Conservation (phyloP, 1,140 invertebrate genomes). For the Listronotus bonariensis region DNA sequence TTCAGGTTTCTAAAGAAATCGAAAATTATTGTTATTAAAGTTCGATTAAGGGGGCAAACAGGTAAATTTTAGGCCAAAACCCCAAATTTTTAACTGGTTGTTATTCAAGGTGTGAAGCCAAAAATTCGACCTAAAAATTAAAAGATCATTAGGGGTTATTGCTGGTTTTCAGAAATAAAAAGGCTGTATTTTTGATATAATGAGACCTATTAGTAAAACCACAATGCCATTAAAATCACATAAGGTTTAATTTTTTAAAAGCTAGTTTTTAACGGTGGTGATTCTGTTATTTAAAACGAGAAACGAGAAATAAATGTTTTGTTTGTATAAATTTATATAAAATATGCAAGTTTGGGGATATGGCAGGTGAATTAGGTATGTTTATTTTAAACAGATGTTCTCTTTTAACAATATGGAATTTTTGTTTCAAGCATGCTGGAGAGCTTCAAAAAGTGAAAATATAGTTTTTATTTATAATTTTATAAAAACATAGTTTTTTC, state of each 20-base stretch:
- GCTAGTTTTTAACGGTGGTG: not conserved
- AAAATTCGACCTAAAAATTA: constrained; percentile 3
- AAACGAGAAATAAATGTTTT: no score
- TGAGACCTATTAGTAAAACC: not conserved
- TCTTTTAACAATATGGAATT: no score
- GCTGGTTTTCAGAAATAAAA: constrained; percentile 17
- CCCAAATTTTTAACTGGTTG: not conserved
- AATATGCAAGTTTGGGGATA: no score
- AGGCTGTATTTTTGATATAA: constrained; percentile 6
- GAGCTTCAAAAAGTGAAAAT: no score
- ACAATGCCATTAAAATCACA: constrained; percentile 1
- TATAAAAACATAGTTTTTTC: no score
- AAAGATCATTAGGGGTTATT: constrained; percentile 7
- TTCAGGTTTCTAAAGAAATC: not conserved
- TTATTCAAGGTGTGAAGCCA: constrained; percentile 13
- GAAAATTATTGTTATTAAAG: constrained; percentile 26
- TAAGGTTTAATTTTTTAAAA: not conserved
- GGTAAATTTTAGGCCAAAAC: constrained; percentile 6
- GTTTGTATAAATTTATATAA: no score
- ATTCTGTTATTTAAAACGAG: no score
- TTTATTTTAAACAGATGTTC: no score
- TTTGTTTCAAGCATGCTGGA: no score
- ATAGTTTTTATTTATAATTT: no score
- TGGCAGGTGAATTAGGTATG: no score
- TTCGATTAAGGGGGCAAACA: constrained; percentile 16